Conservation (phyloP, 2,888 invertebrate genomes). For the Leistus spinibarbis region DNA sequence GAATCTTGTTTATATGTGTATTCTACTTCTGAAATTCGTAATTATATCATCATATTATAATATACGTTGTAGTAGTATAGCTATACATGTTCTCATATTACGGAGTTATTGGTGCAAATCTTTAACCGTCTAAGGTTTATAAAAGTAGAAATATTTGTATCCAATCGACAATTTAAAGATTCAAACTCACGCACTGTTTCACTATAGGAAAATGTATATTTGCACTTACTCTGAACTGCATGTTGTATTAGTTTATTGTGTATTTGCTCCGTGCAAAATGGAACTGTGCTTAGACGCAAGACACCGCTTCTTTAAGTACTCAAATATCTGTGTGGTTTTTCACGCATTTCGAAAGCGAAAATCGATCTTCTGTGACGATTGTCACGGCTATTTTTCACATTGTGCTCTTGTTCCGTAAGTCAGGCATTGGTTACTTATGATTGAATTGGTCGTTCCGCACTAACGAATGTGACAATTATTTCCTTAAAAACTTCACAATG, state of each 20-base stretch:
- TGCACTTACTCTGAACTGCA: slow-evolving; percentile 24
- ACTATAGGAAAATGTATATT: background rate
- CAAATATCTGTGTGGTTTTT: slow-evolving; percentile 19
- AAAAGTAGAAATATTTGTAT: no score
- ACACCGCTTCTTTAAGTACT: slow-evolving; percentile 18
- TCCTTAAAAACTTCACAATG: background rate
- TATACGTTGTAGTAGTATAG: no score
- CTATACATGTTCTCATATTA: no score
- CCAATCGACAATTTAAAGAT: no score
- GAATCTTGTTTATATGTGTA: no score
- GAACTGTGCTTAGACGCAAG: slow-evolving; percentile 15
- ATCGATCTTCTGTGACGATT: slow-evolving; percentile 21
- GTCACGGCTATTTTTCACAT: slow-evolving; percentile 33
- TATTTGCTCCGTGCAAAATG: slow-evolving; percentile 15
- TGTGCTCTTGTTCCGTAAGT: slow-evolving; percentile 24
- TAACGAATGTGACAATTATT: background rate
- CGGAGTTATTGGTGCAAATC: no score
- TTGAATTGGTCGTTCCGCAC: background rate
- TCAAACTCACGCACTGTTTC: no score
- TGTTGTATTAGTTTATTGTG: slow-evolving; percentile 14
- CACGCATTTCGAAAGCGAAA: slow-evolving; percentile 27
- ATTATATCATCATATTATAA: no score
- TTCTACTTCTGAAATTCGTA: no score
- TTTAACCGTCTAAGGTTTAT: no score
- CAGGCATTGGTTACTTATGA: background rate